Conservation (phyloP, 2,113 vertebrate genomes). For the Glareola pratincola region DNA sequence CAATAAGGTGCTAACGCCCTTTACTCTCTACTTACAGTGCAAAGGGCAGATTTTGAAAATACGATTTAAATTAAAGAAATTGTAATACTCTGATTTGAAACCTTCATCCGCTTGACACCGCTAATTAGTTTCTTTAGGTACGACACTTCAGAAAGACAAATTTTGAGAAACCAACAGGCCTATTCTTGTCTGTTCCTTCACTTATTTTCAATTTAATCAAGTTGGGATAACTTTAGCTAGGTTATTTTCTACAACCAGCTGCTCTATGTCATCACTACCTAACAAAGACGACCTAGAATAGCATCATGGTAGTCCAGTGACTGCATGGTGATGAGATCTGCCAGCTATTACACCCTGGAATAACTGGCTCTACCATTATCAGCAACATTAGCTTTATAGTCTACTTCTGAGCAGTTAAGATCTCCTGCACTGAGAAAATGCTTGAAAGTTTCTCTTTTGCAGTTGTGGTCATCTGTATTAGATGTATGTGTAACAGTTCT, state of each 20-base stretch:
- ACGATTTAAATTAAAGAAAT: not conserved
- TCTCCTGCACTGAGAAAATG: not conserved
- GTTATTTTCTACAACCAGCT: constrained; percentile 65
- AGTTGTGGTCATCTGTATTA: not conserved
- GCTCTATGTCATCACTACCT: constrained; percentile 53
- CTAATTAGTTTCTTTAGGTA: not conserved
- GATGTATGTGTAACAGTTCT: not conserved
- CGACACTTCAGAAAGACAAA: not conserved
- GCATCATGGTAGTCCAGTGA: not conserved
- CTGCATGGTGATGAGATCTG: constrained; percentile 40
- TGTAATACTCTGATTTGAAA: not conserved
- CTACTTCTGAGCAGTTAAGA: constrained; percentile 7
- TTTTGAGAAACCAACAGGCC: not conserved
- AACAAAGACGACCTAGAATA: constrained; percentile 58
- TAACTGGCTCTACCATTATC: not conserved
- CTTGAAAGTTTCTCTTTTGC: not conserved
- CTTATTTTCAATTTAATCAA: constrained; percentile 11
- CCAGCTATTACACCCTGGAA: constrained; percentile 40
- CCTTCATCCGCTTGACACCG: not conserved
- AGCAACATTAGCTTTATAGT: constrained; percentile 10
- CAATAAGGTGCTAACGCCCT: not conserved
- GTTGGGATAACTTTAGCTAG: constrained; percentile 37
- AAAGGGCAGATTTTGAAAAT: not conserved
- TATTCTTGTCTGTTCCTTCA: not conserved
- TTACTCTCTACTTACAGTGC: not conserved